Conservation (phyloP, 2,797 vertebrate genomes). For the Discoglossus pictus region DNA sequence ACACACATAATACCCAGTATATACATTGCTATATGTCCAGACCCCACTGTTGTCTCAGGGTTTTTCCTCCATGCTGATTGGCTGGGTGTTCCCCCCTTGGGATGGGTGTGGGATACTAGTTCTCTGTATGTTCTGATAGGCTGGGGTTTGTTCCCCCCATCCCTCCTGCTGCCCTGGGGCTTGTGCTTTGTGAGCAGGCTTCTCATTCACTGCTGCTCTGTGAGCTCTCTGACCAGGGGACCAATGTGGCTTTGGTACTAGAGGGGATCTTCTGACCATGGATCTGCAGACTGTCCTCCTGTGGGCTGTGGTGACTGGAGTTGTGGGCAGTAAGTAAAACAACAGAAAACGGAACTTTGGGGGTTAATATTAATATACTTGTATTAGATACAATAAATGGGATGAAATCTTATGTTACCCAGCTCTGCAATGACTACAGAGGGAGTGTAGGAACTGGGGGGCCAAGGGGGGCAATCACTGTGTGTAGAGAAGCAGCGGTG, state of each 20-base stretch:
- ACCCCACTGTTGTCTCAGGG: not conserved
- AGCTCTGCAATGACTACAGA: too few relatives aligned
- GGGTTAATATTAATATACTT: too few relatives aligned
- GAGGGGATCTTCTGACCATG: constrained; percentile 3
- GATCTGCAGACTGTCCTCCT: constrained; percentile 37
- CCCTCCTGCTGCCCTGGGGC: constrained; percentile 34
- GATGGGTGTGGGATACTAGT: constrained; percentile 19
- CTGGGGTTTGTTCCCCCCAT: constrained; percentile 38
- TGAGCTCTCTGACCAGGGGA: constrained; percentile 44
- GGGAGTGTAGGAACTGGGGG: too few relatives aligned
- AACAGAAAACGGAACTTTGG: not conserved
- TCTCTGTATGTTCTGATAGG: constrained; percentile 43
- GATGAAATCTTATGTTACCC: too few relatives aligned
- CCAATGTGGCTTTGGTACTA: constrained; percentile 51
- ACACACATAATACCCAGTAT: too few relatives aligned
- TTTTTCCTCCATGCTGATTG: constrained; percentile 26
- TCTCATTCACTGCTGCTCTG: constrained; percentile 48
- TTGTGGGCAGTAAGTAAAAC: constrained; percentile 60
- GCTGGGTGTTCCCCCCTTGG: constrained; percentile 21
- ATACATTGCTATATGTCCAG: too few relatives aligned
- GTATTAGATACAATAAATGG: too few relatives aligned
- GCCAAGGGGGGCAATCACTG: too few relatives aligned
- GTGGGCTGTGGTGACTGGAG: constrained; percentile 38
- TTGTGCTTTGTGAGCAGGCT: constrained; percentile 57
- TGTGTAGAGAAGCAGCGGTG: too few relatives aligned